Evolutionary conservation across 2,113 vertebrate genomes (phyloP).

Genomic region (Ariopsis seemanni): DNA sequence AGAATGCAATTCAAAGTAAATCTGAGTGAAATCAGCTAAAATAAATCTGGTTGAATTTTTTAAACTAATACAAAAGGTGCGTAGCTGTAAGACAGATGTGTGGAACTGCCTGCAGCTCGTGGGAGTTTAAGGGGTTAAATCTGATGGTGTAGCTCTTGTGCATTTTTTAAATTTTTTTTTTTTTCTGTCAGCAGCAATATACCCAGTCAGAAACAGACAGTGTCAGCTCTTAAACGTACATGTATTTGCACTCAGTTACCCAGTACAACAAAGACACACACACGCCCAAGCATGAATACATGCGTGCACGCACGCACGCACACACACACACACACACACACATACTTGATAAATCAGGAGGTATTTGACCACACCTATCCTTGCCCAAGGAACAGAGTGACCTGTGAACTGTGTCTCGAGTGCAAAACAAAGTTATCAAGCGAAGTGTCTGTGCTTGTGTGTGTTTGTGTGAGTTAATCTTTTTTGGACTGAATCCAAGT

Average conservation of each 20-base stretch:
- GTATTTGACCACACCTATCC: constrained; percentile 35
- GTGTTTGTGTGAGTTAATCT: constrained; percentile 60
- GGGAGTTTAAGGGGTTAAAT: neutral
- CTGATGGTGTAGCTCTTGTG: neutral
- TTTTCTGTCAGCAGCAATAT: neutral
- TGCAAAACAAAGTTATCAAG: constrained; percentile 45
- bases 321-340: neutral
- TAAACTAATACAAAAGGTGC: neutral
- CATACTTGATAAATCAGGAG: constrained; percentile 37
- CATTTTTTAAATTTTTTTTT: constrained; percentile 32
- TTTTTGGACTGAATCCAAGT: constrained; percentile 66
- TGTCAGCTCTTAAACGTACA: neutral
- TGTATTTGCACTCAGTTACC: constrained; percentile 4
- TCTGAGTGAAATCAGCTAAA: neutral
- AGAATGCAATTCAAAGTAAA: neutral
- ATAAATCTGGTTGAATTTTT: neutral
- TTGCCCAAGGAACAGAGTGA: constrained; percentile 42
- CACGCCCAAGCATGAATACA: constrained; percentile 6
- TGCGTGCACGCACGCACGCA: neutral
- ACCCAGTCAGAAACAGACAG: neutral
- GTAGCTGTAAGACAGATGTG: no score
- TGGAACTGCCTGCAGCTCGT: neutral
- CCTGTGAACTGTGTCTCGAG: constrained; percentile 34
- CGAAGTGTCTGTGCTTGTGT: constrained; percentile 44
- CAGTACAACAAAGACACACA: constrained; percentile 6